phyloP scores from a whole-genome alignment of 2,113 vertebrate species.

The Hyaena hyaena region DNA sequence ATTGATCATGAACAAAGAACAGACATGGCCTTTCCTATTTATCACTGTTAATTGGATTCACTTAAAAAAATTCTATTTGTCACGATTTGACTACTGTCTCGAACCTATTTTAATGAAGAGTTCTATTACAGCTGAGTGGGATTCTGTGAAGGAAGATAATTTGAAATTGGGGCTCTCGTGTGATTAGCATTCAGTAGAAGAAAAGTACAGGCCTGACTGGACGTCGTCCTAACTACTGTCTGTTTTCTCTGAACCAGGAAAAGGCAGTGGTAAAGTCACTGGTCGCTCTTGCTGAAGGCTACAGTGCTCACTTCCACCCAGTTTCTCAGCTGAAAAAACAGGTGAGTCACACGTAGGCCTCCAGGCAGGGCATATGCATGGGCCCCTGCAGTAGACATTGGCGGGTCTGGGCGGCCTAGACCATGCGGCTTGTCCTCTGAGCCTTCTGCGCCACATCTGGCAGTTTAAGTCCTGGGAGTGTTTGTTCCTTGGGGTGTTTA shows the following conservation, averaged over 20 bases:
- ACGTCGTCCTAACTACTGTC: not conserved
- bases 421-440: accelerated
- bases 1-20: not conserved
- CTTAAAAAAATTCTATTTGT: not conserved
- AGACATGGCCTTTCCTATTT: not conserved
- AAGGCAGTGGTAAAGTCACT: slow-evolving; percentile 60
- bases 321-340: slow-evolving; percentile 82
- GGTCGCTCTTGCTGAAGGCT: slow-evolving; percentile 71
- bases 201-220: not conserved
- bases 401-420: accelerated
- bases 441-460: accelerated
- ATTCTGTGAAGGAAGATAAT: not conserved
- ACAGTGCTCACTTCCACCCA: slow-evolving; percentile 86
- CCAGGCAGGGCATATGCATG: accelerated
- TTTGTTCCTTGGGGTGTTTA: accelerated
- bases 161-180: accelerated
- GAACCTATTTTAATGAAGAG: not conserved
- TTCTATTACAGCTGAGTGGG: not conserved
- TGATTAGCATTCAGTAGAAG: not conserved
- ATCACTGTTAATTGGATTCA: accelerated
- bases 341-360: slow-evolving; percentile 60
- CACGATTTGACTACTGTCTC: not conserved
- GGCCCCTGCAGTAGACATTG: accelerated
- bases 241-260: slow-evolving; percentile 80
- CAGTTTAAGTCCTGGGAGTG: accelerated